A percentile compares a stretch with the other conserved stretches of the same genome.
These are phyloP conservation scores for Lycaena phlaeas DNA, from an alignment of 2,888 invertebrate species.

Conservation along the genomic window DNA sequence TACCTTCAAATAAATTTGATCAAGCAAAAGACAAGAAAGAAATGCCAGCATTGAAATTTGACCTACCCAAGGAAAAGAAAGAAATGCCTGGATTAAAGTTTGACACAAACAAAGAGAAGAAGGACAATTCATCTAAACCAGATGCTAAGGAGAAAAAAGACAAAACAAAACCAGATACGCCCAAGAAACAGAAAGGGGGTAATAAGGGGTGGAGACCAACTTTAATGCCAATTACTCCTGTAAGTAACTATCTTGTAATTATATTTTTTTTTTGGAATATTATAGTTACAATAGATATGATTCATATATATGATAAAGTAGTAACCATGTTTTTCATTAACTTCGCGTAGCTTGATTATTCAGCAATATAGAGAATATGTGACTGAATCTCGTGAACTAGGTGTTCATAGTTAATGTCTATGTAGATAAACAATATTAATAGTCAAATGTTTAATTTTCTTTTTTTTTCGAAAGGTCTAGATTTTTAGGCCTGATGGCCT, in stretches of 20 bases:
- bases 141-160: conserved; percentile 33
- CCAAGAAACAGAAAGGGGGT: conserved; percentile 60
- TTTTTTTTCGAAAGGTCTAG: too few species aligned
- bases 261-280: too few species aligned
- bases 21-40: conserved; percentile 36
- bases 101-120: background rate
- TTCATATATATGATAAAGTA: too few species aligned
- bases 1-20: conserved; percentile 33
- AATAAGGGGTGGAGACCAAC: conserved; percentile 82
- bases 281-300: too few species aligned
- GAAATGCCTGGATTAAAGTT: conserved; percentile 19
- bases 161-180: conserved; percentile 37
- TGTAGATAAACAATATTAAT: too few species aligned
- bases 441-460: too few species aligned
- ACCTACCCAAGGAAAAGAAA: conserved; percentile 48
- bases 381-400: too few species aligned
- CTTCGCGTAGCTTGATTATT: too few species aligned
- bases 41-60: conserved; percentile 34
- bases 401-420: too few species aligned
- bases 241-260: conserved; percentile 33
- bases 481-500: too few species aligned
- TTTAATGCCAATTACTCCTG: conserved; percentile 76
- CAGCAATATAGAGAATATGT: too few species aligned
- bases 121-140: conserved; percentile 23
- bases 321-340: too few species aligned